Conservation (phyloP, 2,888 invertebrate genomes). For the Sesia apiformis region DNA sequence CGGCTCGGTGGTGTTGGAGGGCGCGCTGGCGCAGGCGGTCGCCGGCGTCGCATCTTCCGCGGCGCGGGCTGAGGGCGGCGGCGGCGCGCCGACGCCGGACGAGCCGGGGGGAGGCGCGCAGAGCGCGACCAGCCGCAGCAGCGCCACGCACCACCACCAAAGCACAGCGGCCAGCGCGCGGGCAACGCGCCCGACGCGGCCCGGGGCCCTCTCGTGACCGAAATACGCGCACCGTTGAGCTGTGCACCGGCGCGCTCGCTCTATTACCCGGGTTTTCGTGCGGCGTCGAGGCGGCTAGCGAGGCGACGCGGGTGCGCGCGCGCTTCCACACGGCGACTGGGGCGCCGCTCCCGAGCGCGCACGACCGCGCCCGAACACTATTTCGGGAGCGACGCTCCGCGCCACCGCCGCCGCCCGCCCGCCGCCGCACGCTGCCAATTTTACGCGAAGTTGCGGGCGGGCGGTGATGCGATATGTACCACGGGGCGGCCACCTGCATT, state of each 20-base stretch:
- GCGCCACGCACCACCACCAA: conserved; percentile 73
- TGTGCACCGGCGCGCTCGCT: conserved; percentile 16
- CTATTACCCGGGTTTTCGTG: conserved; percentile 46
- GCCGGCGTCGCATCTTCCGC: conserved; percentile 59
- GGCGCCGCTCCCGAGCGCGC: conserved; percentile 60
- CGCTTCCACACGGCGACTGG: conserved; percentile 72
- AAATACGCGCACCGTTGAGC: conserved; percentile 65
- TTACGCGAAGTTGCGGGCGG: conserved; percentile 75
- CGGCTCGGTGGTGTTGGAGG: conserved; percentile 51
- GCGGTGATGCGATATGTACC: conserved; percentile 72
- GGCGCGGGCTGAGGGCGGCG: conserved; percentile 57
- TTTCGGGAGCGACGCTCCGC: conserved; percentile 71
- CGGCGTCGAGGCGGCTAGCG: conserved; percentile 49
- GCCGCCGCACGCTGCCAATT: conserved; percentile 71
- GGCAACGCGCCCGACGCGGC: conserved; percentile 66
- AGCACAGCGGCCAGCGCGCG: conserved; percentile 72
- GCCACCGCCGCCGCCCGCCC: conserved; percentile 58
- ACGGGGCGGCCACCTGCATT: conserved; percentile 48
- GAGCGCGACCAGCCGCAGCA: conserved; percentile 70
- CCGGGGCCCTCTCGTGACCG: conserved; percentile 65
- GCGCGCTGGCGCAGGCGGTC: conserved; percentile 62
- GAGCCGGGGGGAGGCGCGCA: conserved; percentile 67
- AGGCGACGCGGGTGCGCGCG: conserved; percentile 69
- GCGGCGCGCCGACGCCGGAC: conserved; percentile 41
- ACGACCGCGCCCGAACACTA: conserved; percentile 73